phyloP scores from a whole-genome alignment of 2,113 vertebrate species.

The Mesocricetus auratus region DNA sequence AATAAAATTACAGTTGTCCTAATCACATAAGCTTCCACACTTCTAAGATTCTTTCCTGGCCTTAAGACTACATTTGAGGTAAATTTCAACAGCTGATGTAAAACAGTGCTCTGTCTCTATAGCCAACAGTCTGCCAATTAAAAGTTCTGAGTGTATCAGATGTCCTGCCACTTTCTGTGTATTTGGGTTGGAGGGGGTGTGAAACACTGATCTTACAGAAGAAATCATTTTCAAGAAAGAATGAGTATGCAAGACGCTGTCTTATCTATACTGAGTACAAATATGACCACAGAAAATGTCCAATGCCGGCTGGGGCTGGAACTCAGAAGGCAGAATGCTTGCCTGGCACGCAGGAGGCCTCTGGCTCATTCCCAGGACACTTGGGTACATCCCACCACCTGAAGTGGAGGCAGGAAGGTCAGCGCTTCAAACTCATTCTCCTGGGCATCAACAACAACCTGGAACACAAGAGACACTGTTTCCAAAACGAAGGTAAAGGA shows the following conservation, averaged over 20 bases:
- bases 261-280: not conserved
- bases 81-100: not conserved
- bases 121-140: not conserved
- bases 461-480: not conserved
- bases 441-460: not conserved
- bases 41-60: not conserved
- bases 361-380: not conserved
- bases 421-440: not conserved
- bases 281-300: not conserved
- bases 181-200: not conserved
- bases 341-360: not conserved
- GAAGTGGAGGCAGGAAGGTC: not conserved
- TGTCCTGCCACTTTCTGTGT: not conserved
- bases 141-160: not conserved
- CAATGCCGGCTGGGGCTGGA: not conserved
- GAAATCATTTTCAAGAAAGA: slow-evolving; percentile 18
- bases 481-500: not conserved
- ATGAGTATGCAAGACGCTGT: not conserved
- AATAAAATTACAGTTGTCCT: slow-evolving; percentile 4
- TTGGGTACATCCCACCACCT: not conserved
- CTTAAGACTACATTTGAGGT: not conserved
- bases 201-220: not conserved
- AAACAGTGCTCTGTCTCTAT: slow-evolving; percentile 12
- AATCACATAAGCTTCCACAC: not conserved
- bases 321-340: not conserved